Base-by-base conservation (phyloP, 2,888 invertebrate species). In the Rhopalosiphum nymphaeae region DNA sequence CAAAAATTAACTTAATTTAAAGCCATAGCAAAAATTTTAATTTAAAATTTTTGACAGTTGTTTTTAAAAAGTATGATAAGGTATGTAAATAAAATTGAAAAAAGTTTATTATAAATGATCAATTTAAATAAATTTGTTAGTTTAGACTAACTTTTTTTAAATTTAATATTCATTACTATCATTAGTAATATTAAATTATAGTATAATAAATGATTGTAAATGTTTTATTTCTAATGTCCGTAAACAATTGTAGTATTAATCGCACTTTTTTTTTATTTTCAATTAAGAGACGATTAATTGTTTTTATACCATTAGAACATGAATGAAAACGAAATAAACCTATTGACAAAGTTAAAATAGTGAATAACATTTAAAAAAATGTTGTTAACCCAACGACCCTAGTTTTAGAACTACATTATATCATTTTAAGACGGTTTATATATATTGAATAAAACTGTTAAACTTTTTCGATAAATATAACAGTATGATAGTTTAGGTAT, bases 1-100 rank as follows among this genome's bases (percentile, higher is more conserved):
- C n/a, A 87, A n/a, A 36, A 91, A 89, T 92, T 56, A 86, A 84
- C 67, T 95, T 44, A 86, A 46, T 56, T 42, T 84, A 26, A 21
- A 89, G 29, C 16, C 86, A 29, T n/a, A 16, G 46, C 16, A 46
- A 29, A 86, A 86, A 86, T 44, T 44, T 26, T 44, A 85, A 42
- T 26, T 44, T 11, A 44, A 10, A 10, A 85, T 44, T 9, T 26
- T 85, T 5, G 21, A 21, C 7, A 36, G 21, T 67, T 36, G 9
- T 36, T 21, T 67, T 78, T 78, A 9, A 21, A 36, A 78, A 36
- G 21, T 36, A 67, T 16, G 16, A 53, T 3, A 21, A 53, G 21
- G 53, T 16, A 53, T 21, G 21, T 36, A 7, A 16, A 36, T 36
- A 36, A 36, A 21, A 78, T 78, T 36, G 2, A 78, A 78, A 78